A percentile compares a stretch with the other conserved stretches of the same genome.
Conservation (phyloP, 2,797 vertebrate species). For the Pitangus sulphuratus region DNA sequence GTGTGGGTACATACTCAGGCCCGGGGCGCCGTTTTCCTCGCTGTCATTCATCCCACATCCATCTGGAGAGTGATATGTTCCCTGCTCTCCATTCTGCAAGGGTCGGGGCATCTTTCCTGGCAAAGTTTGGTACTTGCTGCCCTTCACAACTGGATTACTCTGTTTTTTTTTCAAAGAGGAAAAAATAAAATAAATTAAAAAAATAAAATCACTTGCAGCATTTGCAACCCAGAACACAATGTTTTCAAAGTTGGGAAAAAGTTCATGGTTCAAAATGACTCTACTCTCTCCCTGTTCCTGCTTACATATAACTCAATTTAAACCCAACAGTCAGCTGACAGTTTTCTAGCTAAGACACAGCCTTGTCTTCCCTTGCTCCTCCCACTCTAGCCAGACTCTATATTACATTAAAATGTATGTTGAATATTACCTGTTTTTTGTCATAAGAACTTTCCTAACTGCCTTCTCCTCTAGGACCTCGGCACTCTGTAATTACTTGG, state of each 20-base stretch:
- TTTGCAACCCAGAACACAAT: neutral
- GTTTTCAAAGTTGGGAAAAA: neutral
- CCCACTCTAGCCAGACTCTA: neutral
- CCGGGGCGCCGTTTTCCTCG: conserved; percentile 72
- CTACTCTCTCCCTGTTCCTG: neutral
- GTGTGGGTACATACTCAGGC: conserved; percentile 80
- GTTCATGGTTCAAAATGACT: neutral
- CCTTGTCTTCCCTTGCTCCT: neutral
- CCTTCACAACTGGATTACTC: conserved; percentile 75
- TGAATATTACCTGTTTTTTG: neutral
- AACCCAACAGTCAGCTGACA: neutral
- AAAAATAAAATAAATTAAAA: neutral
- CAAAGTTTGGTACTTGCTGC: conserved; percentile 90
- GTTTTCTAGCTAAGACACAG: neutral
- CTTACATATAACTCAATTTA: neutral
- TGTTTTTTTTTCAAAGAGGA: conserved; percentile 36
- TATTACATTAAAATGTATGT: neutral
- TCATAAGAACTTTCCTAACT: neutral
- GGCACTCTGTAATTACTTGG: neutral
- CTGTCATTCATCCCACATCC: conserved; percentile 63
- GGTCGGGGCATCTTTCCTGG: conserved; percentile 86
- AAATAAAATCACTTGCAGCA: neutral
- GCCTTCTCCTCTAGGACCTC: neutral
- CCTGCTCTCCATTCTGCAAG: conserved; percentile 80
- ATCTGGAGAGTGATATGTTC: conserved; percentile 42